Conservation (phyloP, 1,140 invertebrate genomes). For the Drosophila subobscura region DNA sequence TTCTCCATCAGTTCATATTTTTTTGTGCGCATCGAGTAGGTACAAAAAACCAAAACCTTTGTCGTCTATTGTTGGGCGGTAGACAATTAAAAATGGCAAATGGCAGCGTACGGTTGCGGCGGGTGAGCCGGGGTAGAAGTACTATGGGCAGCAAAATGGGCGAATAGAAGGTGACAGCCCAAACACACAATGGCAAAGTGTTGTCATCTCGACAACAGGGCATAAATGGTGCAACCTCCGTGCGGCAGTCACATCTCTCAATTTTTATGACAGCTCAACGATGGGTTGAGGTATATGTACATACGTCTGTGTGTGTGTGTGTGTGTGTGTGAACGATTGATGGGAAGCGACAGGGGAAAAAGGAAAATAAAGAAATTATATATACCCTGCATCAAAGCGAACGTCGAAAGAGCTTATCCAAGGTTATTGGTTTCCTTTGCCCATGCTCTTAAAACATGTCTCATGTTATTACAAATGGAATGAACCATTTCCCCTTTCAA, state of each 20-base stretch:
- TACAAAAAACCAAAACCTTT: constrained; percentile 20
- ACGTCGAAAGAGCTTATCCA: no score
- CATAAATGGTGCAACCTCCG: constrained; percentile 61
- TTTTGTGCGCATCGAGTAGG: constrained; percentile 15
- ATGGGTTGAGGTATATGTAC: neutral
- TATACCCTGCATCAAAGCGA: no score
- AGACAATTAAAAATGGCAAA: constrained; percentile 76
- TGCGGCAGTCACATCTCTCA: constrained; percentile 62
- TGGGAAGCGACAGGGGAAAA: neutral
- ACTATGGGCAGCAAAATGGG: constrained; percentile 14
- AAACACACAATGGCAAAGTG: constrained; percentile 23
- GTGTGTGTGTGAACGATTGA: neutral
- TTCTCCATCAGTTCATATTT: constrained; percentile 10
- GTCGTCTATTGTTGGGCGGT: constrained; percentile 50
- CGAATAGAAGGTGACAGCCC: constrained; percentile 44
- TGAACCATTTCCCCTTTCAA: no score
- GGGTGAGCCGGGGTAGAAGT: neutral
- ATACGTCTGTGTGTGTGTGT: constrained; percentile 2
- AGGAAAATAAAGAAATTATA: no score
- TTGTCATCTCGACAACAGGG: constrained; percentile 33
- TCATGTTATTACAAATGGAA: no score
- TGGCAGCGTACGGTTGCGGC: constrained; percentile 22
- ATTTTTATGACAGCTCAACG: constrained; percentile 69
- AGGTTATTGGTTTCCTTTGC: no score
- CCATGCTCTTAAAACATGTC: no score